These are phyloP conservation scores for Albula goreensis DNA, from an alignment of 2,113 vertebrate genomes.

Conservation along the genomic window DNA sequence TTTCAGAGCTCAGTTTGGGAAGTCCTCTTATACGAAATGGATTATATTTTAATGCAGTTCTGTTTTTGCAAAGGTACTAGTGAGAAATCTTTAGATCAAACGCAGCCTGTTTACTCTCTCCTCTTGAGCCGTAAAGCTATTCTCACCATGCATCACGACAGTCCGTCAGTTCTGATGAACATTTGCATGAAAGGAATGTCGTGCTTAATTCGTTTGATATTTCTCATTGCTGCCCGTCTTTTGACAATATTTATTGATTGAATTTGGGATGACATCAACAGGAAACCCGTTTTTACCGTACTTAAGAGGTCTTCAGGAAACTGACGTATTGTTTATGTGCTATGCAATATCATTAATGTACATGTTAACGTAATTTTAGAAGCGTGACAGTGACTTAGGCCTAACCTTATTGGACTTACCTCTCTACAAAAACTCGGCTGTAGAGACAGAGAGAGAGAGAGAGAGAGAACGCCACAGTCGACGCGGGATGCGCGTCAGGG, in stretches of 20 bases:
- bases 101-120: too few species aligned
- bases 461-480: neutral
- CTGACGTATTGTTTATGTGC: neutral
- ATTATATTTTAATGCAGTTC: too few species aligned
- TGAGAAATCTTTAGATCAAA: too few species aligned
- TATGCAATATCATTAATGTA: neutral
- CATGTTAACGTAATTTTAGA: neutral
- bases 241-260: neutral
- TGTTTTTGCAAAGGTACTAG: too few species aligned
- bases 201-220: neutral
- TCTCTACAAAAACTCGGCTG: neutral
- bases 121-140: neutral
- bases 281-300: neutral
- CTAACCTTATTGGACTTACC: neutral
- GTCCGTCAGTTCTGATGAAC: neutral
- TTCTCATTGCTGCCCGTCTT: neutral
- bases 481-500: neutral
- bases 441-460: neutral
- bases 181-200: neutral
- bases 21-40: too few species aligned
- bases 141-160: neutral
- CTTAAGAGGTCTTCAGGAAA: neutral
- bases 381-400: neutral
- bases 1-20: too few species aligned
- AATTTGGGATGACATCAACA: neutral